phyloP scores from a whole-genome alignment of 2,797 vertebrate genomes.

The Peromyscus nudipes region DNA sequence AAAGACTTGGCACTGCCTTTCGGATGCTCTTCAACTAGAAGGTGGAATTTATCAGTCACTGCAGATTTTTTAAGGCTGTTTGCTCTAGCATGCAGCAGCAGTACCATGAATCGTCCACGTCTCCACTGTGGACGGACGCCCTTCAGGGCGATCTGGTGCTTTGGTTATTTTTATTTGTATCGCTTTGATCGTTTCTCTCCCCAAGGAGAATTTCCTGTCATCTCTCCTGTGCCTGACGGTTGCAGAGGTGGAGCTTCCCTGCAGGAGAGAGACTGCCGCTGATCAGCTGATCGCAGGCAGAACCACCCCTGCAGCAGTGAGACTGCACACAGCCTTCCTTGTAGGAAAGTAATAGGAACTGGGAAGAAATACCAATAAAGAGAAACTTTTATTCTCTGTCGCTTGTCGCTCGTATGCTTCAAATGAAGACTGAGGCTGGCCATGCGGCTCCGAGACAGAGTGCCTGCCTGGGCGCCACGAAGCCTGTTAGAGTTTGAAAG shows the following conservation, averaged over 20 bases:
- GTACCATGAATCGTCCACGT: background rate
- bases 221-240: background rate
- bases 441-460: background rate
- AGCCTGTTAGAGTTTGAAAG: background rate
- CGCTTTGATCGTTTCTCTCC: background rate
- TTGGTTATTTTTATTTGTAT: background rate
- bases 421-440: background rate
- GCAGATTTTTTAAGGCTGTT: background rate
- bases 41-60: background rate
- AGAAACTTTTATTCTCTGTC: background rate
- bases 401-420: background rate
- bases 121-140: background rate
- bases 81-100: background rate
- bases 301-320: background rate
- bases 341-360: background rate
- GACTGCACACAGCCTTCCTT: background rate
- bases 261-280: background rate
- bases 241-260: background rate
- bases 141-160: background rate
- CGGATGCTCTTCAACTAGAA: background rate
- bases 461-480: background rate
- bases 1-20: background rate
- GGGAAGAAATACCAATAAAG: conserved; percentile 56
- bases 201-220: background rate
- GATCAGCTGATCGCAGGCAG: background rate